phyloP scores from a whole-genome alignment of 2,888 invertebrate genomes.

The Artemia sinica region DNA sequence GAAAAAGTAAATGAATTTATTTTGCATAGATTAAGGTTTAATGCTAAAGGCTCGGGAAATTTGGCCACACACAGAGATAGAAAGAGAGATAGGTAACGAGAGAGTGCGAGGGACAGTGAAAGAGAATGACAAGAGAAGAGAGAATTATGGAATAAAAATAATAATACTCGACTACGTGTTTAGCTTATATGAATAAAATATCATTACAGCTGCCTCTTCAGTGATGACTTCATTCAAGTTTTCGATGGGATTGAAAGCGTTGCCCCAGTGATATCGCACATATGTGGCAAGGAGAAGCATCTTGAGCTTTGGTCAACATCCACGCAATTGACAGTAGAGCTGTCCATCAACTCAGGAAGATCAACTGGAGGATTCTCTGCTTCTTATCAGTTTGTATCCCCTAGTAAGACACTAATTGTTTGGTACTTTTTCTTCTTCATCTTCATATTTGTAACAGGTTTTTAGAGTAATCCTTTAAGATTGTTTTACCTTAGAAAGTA shows the following conservation, averaged over 20 bases:
- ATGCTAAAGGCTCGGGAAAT: too few relatives aligned
- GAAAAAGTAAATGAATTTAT: too few relatives aligned
- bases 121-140: too few relatives aligned
- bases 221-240: conserved; percentile 65
- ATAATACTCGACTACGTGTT: conserved; percentile 19
- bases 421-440: too few relatives aligned
- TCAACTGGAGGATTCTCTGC: background rate
- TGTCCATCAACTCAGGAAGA: conserved; percentile 36
- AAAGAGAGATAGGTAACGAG: too few relatives aligned
- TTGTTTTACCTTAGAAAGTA: too few relatives aligned
- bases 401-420: background rate
- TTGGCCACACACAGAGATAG: too few relatives aligned
- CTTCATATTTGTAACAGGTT: too few relatives aligned
- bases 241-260: conserved; percentile 59
- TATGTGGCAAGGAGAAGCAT: conserved; percentile 61
- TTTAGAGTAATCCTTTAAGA: too few relatives aligned
- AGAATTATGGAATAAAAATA: background rate
- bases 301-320: conserved; percentile 67
- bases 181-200: conserved; percentile 22
- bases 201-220: conserved; percentile 50
- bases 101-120: too few relatives aligned
- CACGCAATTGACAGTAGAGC: conserved; percentile 59
- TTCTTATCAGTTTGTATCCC: background rate
- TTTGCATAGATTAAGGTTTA: too few relatives aligned
- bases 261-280: conserved; percentile 56